These are phyloP conservation scores for Matsumyia berberina DNA, from an alignment of 2,888 invertebrate species.

Conservation along the genomic window DNA sequence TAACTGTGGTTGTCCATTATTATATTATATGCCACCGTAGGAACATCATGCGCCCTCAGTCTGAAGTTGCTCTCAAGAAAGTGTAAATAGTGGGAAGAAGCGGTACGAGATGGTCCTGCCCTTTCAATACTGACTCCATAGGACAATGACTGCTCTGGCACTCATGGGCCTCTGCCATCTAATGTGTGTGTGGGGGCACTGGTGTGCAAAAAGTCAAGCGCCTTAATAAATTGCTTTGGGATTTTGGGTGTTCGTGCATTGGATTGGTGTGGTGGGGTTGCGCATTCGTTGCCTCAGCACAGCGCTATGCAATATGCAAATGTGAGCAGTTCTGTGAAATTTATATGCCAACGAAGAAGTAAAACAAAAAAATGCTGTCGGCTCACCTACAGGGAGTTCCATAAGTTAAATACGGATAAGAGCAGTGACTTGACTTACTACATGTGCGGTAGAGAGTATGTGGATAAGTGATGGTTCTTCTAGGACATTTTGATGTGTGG, in stretches of 20 bases:
- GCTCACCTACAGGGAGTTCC: conserved; percentile 3
- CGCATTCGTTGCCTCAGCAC: conserved; percentile 33
- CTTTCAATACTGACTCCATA: conserved; percentile 32
- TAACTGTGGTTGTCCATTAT: conserved; percentile 46
- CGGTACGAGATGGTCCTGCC: conserved; percentile 23
- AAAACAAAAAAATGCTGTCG: conserved; percentile 3
- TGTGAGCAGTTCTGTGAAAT: conserved; percentile 58
- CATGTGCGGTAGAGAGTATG: neutral
- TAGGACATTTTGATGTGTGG: neutral
- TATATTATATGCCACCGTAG: conserved; percentile 3
- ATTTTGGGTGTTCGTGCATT: conserved; percentile 77
- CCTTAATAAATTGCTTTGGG: conserved; percentile 84
- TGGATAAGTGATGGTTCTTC: neutral
- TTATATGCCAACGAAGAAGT: conserved; percentile 35
- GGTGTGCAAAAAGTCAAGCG: conserved; percentile 83
- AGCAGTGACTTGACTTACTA: conserved; percentile 21
- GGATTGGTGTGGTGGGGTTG: conserved; percentile 27
- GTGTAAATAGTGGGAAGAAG: neutral
- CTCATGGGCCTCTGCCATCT: conserved; percentile 38
- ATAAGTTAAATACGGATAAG: neutral
- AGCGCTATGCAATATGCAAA: conserved; percentile 65
- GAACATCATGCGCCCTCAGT: neutral
- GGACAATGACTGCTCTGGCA: conserved; percentile 58
- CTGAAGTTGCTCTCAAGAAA: conserved; percentile 14
- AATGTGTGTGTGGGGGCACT: conserved; percentile 82